Base-by-base conservation (phyloP, 2,113 vertebrate species). In the Gasterosteus nipponicus region DNA sequence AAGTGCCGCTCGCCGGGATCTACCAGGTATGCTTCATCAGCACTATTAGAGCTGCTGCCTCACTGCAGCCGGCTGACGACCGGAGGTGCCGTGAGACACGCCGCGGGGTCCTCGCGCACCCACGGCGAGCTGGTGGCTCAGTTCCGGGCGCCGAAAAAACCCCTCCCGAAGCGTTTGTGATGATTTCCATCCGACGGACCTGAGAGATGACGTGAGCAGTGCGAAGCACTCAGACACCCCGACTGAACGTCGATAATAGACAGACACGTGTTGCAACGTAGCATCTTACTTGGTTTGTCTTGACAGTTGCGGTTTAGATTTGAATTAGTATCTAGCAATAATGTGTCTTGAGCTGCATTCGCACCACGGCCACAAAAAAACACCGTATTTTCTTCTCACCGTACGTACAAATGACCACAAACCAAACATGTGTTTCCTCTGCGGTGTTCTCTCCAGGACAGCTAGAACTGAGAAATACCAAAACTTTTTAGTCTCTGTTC, bases 1-100 rank as follows among this genome's bases (percentile, higher is more conserved):
- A 98, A 96, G 95, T 96, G 87, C 85, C 86, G 91, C 94, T 94
- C 22, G 93, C 89, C 92, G 95, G 94, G 94, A 95, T 95, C 93
- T 95, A 95, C 91, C 96, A 96, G 97, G 95, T 96, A 95, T 94
- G 95, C 95, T 94, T 92, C 87, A 87, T 97, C 95, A 96, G 94
- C 93, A 89, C 83, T 90, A 77, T 89, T 85, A 91, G 85, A 86
- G 82, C 79, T 60, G 71, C 81, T 83, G 78, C 75, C 73, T 78
- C 76, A 66, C 68, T 78, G 72, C 81, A 65, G 22, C 8, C 18
- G 35, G 64, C 64, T 35, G 64, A 51, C 64, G 35, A 51, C 44
- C 44, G 14, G 44, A 65, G 63, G 63, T 26, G 63, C 44, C 49
- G 19, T 47, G 44, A 65, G 47, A 26, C 44, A 19, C 4, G 47